phyloP scores from a whole-genome alignment of 2,797 vertebrate species.

The Naso thynnoides region DNA sequence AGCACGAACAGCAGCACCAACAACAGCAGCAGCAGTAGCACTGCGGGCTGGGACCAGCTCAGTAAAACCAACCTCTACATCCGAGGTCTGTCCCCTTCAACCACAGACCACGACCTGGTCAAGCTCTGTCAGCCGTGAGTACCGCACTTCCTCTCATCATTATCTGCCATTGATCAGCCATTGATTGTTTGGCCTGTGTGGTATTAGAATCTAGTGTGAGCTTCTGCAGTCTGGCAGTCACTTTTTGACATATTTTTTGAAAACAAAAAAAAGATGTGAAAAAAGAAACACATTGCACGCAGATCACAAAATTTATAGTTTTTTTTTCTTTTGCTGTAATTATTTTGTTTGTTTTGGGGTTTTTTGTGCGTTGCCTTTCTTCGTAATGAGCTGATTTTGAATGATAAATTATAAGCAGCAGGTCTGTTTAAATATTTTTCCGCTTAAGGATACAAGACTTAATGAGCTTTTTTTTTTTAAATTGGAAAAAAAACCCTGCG shows the following conservation, averaged over 20 bases:
- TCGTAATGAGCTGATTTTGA: neutral
- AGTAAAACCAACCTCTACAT: conserved; percentile 99
- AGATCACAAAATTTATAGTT: neutral
- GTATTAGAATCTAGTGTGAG: conserved; percentile 31
- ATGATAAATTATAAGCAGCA: neutral
- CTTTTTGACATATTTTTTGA: conserved; percentile 29
- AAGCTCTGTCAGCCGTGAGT: conserved; percentile 99
- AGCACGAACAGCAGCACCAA: conserved; percentile 97
- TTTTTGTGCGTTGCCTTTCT: neutral
- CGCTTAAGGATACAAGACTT: neutral
- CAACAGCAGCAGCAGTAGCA: conserved; percentile 95
- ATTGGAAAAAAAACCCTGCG: too few species aligned
- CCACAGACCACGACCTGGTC: conserved; percentile 98
- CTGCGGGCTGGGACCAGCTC: conserved; percentile 97
- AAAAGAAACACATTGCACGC: neutral
- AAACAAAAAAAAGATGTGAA: conserved; percentile 2
- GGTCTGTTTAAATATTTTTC: neutral
- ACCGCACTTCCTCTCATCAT: conserved; percentile 62
- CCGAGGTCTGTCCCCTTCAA: conserved; percentile 94
- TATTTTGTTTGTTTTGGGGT: too few species aligned
- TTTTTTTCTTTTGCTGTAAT: conserved; percentile 10
- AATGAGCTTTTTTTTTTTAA: too few species aligned
- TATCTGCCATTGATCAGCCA: conserved; percentile 61
- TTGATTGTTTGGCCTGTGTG: conserved; percentile 43
- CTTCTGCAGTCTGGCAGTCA: conserved; percentile 7